Evolutionary conservation across 2,888 invertebrate species (phyloP).

Genomic region (Saturnia pavonia): DNA sequence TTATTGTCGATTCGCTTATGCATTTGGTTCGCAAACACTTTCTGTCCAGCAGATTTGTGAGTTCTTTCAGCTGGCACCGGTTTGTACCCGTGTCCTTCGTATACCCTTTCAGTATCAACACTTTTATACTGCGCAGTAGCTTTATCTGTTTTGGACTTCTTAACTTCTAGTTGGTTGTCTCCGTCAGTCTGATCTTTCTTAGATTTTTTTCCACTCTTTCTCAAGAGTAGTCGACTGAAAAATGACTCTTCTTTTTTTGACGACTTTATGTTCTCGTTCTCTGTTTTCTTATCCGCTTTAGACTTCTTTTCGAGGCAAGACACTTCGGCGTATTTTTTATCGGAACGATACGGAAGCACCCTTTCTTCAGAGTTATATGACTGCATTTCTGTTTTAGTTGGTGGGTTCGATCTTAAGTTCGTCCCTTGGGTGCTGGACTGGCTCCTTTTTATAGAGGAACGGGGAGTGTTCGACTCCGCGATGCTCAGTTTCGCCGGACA

Average conservation of each 20-base stretch:
- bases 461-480: conserved; percentile 65
- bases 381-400: conserved; percentile 52
- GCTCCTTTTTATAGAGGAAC: conserved; percentile 75
- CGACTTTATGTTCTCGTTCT: conserved; percentile 73
- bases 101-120: conserved; percentile 60
- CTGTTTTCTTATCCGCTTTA: conserved; percentile 73
- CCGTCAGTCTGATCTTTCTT: conserved; percentile 78
- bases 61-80: conserved; percentile 70
- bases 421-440: conserved; percentile 78
- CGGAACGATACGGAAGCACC: conserved; percentile 59
- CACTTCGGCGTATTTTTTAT: conserved; percentile 72
- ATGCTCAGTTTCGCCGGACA: conserved; percentile 79
- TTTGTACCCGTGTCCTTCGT: conserved; percentile 60
- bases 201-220: conserved; percentile 87
- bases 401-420: conserved; percentile 59
- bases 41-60: conserved; percentile 74
- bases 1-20: conserved; percentile 78
- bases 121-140: conserved; percentile 60
- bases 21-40: conserved; percentile 75
- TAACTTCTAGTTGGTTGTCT: conserved; percentile 66
- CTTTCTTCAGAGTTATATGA: conserved; percentile 62
- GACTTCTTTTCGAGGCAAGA: conserved; percentile 76
- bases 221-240: conserved; percentile 85
- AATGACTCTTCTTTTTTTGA: conserved; percentile 82
- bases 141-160: conserved; percentile 67